phyloP scores from a whole-genome alignment of 2,888 invertebrate genomes.

The Meliscaeva auricollis region DNA sequence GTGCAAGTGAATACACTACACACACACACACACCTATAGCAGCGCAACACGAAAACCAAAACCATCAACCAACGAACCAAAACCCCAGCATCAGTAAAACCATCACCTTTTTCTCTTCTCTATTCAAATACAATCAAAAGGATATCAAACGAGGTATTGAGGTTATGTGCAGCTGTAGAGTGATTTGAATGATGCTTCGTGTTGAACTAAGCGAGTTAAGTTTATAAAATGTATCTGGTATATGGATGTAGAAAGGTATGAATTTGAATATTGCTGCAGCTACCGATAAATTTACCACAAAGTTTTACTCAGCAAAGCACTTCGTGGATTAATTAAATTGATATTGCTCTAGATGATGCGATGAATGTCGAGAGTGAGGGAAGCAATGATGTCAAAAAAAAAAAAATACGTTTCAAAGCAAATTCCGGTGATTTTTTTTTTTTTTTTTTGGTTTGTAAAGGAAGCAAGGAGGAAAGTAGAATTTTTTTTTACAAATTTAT shows the following conservation, averaged over 20 bases:
- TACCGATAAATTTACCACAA: constrained; percentile 31
- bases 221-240: constrained; percentile 9
- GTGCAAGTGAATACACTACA: no score
- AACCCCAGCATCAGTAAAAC: constrained; percentile 4
- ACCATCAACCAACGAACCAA: neutral
- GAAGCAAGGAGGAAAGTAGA: no score
- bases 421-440: neutral
- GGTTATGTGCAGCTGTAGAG: constrained; percentile 62
- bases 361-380: constrained; percentile 19
- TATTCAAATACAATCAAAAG: constrained; percentile 56
- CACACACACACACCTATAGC: no score
- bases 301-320: constrained; percentile 34
- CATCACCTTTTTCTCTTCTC: constrained; percentile 12
- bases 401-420: neutral
- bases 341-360: constrained; percentile 44
- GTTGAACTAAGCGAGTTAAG: constrained; percentile 51
- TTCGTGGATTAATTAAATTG: constrained; percentile 64
- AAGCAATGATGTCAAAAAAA: neutral
- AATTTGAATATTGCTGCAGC: constrained; percentile 26
- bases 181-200: constrained; percentile 62
- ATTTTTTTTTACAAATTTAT: no score
- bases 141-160: constrained; percentile 64
- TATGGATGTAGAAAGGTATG: neutral
- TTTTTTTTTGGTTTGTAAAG: no score
- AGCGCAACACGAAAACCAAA: neutral